Conservation (phyloP, 2,797 vertebrate species). For the Presbytis comata region DNA sequence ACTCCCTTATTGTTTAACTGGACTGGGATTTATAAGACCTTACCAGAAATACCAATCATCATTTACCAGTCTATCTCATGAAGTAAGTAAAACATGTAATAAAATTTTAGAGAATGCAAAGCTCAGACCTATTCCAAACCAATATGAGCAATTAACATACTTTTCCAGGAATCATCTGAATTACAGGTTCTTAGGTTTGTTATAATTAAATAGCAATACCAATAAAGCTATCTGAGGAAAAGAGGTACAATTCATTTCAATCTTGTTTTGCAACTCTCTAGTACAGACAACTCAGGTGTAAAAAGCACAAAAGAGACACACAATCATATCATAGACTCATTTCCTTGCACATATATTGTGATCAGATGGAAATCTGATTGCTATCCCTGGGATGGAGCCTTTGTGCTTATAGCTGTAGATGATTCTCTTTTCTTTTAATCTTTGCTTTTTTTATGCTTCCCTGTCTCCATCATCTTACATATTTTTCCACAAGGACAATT, state of each 20-base stretch:
- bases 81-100: not conserved
- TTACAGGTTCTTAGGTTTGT: not conserved
- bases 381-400: not conserved
- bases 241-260: not conserved
- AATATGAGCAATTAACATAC: not conserved
- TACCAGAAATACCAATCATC: not conserved
- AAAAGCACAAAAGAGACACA: not conserved
- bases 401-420: not conserved
- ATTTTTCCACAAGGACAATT: not conserved
- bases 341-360: not conserved
- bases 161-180: not conserved
- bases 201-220: not conserved
- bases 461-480: not conserved
- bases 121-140: not conserved
- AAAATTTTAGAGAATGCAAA: not conserved
- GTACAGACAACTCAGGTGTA: not conserved
- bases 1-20: not conserved
- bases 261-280: not conserved
- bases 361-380: not conserved
- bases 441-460: not conserved
- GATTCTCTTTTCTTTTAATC: not conserved
- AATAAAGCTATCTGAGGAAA: not conserved
- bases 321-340: not conserved
- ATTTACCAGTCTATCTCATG: not conserved
- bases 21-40: not conserved